Percentiles rank a stretch among this genome's conserved stretches.
These are phyloP conservation scores for Chalcosyrphus nemorum DNA, from an alignment of 2,888 invertebrate genomes.

Conservation along the genomic window DNA sequence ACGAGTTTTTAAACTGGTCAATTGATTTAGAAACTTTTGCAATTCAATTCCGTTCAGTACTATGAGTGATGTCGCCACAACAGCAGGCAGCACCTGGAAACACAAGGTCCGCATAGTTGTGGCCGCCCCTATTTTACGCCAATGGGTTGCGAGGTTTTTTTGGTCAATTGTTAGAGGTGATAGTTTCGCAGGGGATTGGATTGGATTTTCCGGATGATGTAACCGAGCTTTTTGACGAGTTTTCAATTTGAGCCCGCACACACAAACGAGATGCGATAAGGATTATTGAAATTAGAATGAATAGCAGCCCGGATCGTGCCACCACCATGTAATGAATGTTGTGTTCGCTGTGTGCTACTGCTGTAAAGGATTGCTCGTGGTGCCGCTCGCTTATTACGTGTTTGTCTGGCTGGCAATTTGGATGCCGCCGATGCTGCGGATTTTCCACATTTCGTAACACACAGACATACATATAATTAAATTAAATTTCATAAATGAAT, in stretches of 20 bases:
- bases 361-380: neutral
- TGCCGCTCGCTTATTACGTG: neutral
- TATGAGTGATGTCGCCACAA: neutral
- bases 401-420: neutral
- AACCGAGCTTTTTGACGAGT: constrained; percentile 64
- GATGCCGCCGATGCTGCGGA: constrained; percentile 13
- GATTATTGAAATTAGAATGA: constrained; percentile 68
- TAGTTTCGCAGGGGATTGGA: constrained; percentile 69
- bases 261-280: constrained; percentile 34
- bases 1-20: constrained; percentile 64
- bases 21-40: constrained; percentile 72
- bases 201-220: constrained; percentile 68
- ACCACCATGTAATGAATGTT: constrained; percentile 12
- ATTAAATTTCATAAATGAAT: constrained; percentile 68
- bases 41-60: constrained; percentile 59
- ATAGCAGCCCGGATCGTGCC: constrained; percentile 14
- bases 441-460: constrained; percentile 24
- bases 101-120: neutral
- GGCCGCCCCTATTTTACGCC: constrained; percentile 41
- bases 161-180: constrained; percentile 66
- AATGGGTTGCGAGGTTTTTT: constrained; percentile 52
- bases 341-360: neutral
- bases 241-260: constrained; percentile 54
- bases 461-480: constrained; percentile 44
- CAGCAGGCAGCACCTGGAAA: constrained; percentile 15